Base-by-base conservation (phyloP, 92 coral and sea anemone genomes). In the Zoanthus sansibaricus region DNA sequence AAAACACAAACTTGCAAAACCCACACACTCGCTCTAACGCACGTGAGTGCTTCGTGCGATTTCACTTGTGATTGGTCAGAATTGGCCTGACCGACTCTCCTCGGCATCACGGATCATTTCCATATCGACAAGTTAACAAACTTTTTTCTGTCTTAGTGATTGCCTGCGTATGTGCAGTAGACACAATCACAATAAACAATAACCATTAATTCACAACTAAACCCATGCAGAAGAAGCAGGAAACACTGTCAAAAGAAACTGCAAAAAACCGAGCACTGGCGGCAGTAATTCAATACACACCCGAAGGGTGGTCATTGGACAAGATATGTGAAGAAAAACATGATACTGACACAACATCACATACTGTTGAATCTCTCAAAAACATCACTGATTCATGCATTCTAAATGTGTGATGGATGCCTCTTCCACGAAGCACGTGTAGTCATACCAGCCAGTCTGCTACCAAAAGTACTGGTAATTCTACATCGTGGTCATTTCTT, bases 201-300 rank as follows among this genome's bases (percentile, higher is more conserved):
- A 25, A 25, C 86, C 71, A 78, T 78, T 55, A 56, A 88, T 58
- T 62, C 59, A 55, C 86, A 78, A 69, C 0, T 86, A 10, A 76
- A 86, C 37, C 88, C 89, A 86, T 25, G 25, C 25, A 25, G 55
- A 33, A 52, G 89, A 78, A 74, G 3, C 55, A 86, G 46, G 73
- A 14, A 16, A 25, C 73, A 68, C 73, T 68, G 73, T 14, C 73
- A 15, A 30, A 66, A 66, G 71, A 86, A 77, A 75, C 75, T 16
- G 67, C 86, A 49, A 86, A 86, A 58, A 73, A 86, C 67, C 86
- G 49, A 14, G 25, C 0, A 25, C 25, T 25, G 25, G 25, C 25
- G 25, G 25, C 25, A 25, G 25, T 25, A 25, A 25, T 25, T 25
- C 25, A 25, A 25, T 25, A 25, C 25, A 25, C 25, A 25, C 25